These are phyloP conservation scores for Pollachius pollachius DNA, from an alignment of 2,113 vertebrate genomes.

Conservation along the genomic window DNA sequence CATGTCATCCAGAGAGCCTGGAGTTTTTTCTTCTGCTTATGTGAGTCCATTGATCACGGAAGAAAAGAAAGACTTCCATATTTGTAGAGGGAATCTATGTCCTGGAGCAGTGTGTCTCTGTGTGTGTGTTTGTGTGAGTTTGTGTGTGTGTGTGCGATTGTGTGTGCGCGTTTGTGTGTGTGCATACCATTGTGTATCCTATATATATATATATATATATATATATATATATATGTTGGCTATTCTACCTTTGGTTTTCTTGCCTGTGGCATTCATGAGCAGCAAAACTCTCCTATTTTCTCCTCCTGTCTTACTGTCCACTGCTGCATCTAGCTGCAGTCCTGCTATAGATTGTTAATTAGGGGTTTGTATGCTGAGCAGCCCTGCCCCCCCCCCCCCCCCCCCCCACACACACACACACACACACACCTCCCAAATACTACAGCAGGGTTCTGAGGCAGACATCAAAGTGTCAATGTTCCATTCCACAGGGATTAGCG, in stretches of 20 bases:
- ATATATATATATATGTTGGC: conserved; percentile 13
- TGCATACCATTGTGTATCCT: conserved; percentile 3
- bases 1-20: conserved; percentile 31
- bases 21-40: conserved; percentile 1
- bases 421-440: not conserved
- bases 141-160: conserved; percentile 18
- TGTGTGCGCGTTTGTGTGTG: conserved; percentile 5
- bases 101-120: not conserved
- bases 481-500: conserved; percentile 70
- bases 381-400: conserved; percentile 32
- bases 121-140: not conserved
- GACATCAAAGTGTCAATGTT: conserved; percentile 68
- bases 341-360: conserved; percentile 75
- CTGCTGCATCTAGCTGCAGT: conserved; percentile 52
- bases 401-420: not conserved
- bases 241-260: not conserved
- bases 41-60: conserved; percentile 12
- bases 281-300: conserved; percentile 5
- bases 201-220: conserved; percentile 10
- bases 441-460: conserved; percentile 52
- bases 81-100: conserved; percentile 3
- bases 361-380: conserved; percentile 50
- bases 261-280: not conserved
- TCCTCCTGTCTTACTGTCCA: conserved; percentile 22
- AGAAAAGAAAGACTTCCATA: not conserved